Percentiles rank a stretch among this genome's conserved stretches.
phyloP scores from a whole-genome alignment of 2,113 vertebrate genomes.

The Siphamia tubifer region DNA sequence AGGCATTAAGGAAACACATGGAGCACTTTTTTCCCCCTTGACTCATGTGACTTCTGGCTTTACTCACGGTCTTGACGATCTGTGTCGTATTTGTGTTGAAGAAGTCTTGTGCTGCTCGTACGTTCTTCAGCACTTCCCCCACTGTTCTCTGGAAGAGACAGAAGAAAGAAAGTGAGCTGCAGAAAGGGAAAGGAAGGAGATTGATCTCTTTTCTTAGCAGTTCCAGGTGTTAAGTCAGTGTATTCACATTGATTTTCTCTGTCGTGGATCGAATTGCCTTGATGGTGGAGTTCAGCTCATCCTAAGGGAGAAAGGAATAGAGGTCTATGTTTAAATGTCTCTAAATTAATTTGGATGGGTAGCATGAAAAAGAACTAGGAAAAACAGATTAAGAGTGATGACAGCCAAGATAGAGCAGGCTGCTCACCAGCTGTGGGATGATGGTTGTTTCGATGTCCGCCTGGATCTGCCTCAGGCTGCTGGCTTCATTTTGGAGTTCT shows the following conservation, averaged over 20 bases:
- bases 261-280: constrained; percentile 13
- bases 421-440: constrained; percentile 70
- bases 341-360: background rate
- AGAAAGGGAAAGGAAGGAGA: background rate
- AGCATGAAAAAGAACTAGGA: background rate
- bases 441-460: constrained; percentile 59
- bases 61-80: constrained; percentile 82
- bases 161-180: background rate
- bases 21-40: background rate
- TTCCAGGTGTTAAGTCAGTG: background rate
- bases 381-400: background rate
- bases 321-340: background rate
- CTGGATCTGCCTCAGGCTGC: constrained; percentile 63
- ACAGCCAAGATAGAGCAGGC: too few species aligned
- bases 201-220: background rate
- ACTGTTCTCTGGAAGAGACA: constrained; percentile 62
- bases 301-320: constrained; percentile 57
- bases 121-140: constrained; percentile 44
- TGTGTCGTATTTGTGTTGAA: constrained; percentile 62
- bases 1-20: constrained; percentile 38
- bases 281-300: constrained; percentile 65
- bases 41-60: constrained; percentile 50
- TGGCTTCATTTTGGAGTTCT: constrained; percentile 46
- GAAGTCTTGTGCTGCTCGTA: constrained; percentile 67
- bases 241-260: constrained; percentile 69